Percentiles rank a stretch among this genome's conserved stretches.
These are phyloP conservation scores for Benthosema pterotum DNA, from an alignment of 2,797 vertebrate species.

Conservation along the genomic window DNA sequence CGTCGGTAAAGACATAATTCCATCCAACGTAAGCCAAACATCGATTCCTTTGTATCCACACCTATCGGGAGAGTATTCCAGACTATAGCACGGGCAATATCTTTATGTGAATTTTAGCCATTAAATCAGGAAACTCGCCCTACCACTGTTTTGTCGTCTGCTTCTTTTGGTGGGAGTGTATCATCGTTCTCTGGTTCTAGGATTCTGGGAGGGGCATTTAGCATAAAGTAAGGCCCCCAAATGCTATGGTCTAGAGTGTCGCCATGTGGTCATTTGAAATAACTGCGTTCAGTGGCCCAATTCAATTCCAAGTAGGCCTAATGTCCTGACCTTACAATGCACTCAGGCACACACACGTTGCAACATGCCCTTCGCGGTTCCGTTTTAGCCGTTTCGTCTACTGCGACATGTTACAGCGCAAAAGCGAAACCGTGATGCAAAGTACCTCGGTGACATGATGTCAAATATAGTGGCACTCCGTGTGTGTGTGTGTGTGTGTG, in stretches of 20 bases:
- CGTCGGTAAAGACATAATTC: conserved; percentile 44
- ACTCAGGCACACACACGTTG: too few species aligned
- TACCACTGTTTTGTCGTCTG: not conserved
- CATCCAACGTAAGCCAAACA: conserved; percentile 7
- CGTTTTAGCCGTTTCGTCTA: too few species aligned
- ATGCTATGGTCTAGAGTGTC: conserved; percentile 55
- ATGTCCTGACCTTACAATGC: too few species aligned
- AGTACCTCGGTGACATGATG: too few species aligned
- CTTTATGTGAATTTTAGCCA: too few species aligned
- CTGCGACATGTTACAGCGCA: too few species aligned
- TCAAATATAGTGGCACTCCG: too few species aligned
- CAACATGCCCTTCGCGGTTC: too few species aligned
- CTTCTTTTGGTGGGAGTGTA: conserved; percentile 44
- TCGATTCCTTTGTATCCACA: not conserved
- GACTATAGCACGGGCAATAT: not conserved
- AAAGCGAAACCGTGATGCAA: too few species aligned
- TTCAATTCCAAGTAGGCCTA: too few species aligned
- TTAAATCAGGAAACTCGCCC: too few species aligned
- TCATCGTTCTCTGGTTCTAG: conserved; percentile 22
- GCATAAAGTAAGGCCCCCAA: fast-evolving
- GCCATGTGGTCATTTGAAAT: conserved; percentile 32
- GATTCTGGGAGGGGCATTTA: conserved; percentile 46
- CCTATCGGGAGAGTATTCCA: conserved; percentile 18
- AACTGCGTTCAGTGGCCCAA: conserved; percentile 18
- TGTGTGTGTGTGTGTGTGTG: too few species aligned